Percentiles rank a stretch among this genome's conserved stretches.
phyloP scores from a whole-genome alignment of 1,140 invertebrate species.

The Myzus persicae region DNA sequence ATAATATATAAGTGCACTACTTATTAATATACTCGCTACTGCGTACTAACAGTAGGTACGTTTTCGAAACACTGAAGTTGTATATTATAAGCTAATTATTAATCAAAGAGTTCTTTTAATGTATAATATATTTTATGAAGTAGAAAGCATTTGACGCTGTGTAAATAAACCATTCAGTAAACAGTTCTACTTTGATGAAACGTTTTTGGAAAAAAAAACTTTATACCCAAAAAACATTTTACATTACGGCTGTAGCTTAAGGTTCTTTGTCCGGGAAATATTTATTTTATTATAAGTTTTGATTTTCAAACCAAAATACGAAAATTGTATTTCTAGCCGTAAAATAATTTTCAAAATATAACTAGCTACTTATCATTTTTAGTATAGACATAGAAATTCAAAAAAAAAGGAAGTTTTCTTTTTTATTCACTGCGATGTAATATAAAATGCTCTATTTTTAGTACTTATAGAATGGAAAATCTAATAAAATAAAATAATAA shows the following conservation, averaged over 20 bases:
- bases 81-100: background rate
- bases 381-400: background rate
- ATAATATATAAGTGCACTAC: background rate
- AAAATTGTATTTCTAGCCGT: background rate
- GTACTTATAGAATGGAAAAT: background rate
- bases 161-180: background rate
- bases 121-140: background rate
- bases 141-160: background rate
- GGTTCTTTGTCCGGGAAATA: background rate
- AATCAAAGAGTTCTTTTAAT: background rate
- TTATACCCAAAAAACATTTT: background rate
- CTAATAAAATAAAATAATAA: background rate
- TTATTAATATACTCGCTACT: background rate
- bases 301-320: background rate
- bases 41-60: background rate
- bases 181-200: background rate
- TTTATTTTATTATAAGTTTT: background rate
- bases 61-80: background rate
- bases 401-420: background rate
- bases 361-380: background rate
- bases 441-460: background rate
- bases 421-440: background rate
- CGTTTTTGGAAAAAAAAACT: background rate
- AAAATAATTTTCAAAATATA: background rate
- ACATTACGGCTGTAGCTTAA: background rate